Evolutionary conservation across 2,888 invertebrate genomes (phyloP).

Genomic region (Diaphora mendica): DNA sequence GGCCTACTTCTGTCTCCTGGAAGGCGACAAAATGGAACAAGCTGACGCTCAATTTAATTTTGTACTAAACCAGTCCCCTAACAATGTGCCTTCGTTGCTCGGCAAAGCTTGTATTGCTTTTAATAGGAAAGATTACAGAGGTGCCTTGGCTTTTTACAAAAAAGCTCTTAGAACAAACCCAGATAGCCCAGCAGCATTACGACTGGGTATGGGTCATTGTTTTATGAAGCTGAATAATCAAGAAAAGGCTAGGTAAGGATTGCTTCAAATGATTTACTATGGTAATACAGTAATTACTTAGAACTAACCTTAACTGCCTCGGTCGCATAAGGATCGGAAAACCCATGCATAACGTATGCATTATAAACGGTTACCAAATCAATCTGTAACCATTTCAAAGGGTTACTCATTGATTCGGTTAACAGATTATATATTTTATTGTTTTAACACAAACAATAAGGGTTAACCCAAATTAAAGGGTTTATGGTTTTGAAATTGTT

Average conservation of each 20-base stretch:
- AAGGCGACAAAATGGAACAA: conserved; percentile 99
- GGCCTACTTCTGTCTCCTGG: conserved; percentile 98
- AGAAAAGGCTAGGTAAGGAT: conserved; percentile 94
- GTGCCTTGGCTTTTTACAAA: conserved; percentile 98
- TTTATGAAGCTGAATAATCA: conserved; percentile 98
- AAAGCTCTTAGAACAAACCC: conserved; percentile 98
- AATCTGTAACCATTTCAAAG: too few species aligned
- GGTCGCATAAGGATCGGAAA: too few species aligned
- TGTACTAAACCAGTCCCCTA: conserved; percentile 97
- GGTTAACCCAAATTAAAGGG: too few species aligned
- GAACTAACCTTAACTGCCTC: too few species aligned
- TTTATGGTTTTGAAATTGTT: too few species aligned
- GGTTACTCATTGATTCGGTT: too few species aligned
- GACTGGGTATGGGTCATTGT: conserved; percentile 99
- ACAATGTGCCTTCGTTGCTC: conserved; percentile 98
- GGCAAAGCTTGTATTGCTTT: conserved; percentile 99
- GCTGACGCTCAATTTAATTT: conserved; percentile 99
- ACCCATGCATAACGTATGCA: too few species aligned
- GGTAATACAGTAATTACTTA: not conserved
- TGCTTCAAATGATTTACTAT: not conserved
- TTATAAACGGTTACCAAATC: too few species aligned
- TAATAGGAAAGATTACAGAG: conserved; percentile 98
- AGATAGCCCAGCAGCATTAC: conserved; percentile 97
- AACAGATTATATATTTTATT: too few species aligned
- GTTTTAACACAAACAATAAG: too few species aligned